Base-by-base conservation (phyloP, 1,140 invertebrate genomes). In the Heliconius eleuchia region DNA sequence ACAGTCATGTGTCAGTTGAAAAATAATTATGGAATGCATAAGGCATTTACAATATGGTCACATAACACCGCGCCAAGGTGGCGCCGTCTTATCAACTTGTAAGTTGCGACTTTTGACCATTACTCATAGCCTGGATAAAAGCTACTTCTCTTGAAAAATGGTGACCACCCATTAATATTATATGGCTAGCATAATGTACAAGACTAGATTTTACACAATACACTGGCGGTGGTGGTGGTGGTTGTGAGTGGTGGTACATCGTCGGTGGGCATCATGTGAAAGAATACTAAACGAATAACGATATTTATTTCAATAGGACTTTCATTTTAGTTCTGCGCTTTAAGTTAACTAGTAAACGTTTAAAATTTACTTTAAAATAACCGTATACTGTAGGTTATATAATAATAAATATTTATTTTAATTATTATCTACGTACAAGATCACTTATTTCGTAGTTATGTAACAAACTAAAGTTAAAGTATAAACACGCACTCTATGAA, bases 31-130 rank as follows among this genome's bases (percentile, higher is more conserved):
- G 75, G 75, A 71, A 76, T 76, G 42, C 46, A 71, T 76, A 71
- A 76, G 39, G 75, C 42, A 76, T 76, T 76, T 71, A 42, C 66
- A 76, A 71, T 76, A 66, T 74, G 77, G 77, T 46, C 80, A 76
- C 73, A 74, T 72, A 66, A 72, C 70, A 55, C 71, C 52, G 73
- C 76, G 70, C 39, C 77, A n/a, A 39, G 70, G 27, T 74, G 80
- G 77, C 80, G 80, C 73, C 77, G 52, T n/a, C 80, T 82, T 82
- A 76, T 76, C 75, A 76, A 76, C 57, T 19, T 70, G 55, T 60
- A 19, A 71, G 60, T 76, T 76, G 60, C 66, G 37, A 76, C 75
- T 76, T 76, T 71, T 76, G 52, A 76, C 27, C 75, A 76, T 76
- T 76, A 76, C 60, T 76, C 75, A 76, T 76, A 76, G n/a, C 55